Percentiles rank a stretch among this genome's conserved stretches.
phyloP scores from a whole-genome alignment of 2,797 vertebrate genomes.

The Gambusia yucatana region DNA sequence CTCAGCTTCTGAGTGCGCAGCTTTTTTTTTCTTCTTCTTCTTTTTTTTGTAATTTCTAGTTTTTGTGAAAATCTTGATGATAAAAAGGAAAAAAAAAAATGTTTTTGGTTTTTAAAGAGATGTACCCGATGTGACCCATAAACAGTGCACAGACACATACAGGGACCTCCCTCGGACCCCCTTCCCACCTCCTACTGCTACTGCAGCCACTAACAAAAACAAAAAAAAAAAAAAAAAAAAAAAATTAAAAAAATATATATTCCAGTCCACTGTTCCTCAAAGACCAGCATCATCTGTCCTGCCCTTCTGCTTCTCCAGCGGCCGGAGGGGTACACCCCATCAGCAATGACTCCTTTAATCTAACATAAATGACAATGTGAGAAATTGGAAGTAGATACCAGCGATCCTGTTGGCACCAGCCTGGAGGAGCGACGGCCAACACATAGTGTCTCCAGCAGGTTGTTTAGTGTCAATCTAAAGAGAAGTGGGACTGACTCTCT shows the following conservation, averaged over 20 bases:
- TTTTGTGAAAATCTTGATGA: conserved; percentile 71
- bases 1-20: conserved; percentile 71
- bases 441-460: conserved; percentile 57
- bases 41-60: conserved; percentile 49
- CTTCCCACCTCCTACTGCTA: conserved; percentile 5
- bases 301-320: conserved; percentile 32
- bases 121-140: conserved; percentile 80
- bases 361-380: conserved; percentile 51
- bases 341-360: conserved; percentile 35
- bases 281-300: conserved; percentile 61
- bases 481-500: conserved; percentile 18
- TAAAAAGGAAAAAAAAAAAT: conserved; percentile 65
- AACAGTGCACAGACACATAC: conserved; percentile 77
- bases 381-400: conserved; percentile 57
- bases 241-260: neutral
- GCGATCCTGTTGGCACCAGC: conserved; percentile 66
- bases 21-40: conserved; percentile 40
- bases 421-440: conserved; percentile 49
- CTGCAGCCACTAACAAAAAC: conserved; percentile 32
- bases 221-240: conserved; percentile 18
- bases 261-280: conserved; percentile 42
- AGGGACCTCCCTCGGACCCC: conserved; percentile 34
- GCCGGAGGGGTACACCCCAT: conserved; percentile 2
- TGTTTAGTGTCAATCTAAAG: conserved; percentile 60
- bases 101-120: conserved; percentile 80